Base-by-base conservation (phyloP, 2,797 vertebrate genomes). In the Melanotaenia maccullochi region DNA sequence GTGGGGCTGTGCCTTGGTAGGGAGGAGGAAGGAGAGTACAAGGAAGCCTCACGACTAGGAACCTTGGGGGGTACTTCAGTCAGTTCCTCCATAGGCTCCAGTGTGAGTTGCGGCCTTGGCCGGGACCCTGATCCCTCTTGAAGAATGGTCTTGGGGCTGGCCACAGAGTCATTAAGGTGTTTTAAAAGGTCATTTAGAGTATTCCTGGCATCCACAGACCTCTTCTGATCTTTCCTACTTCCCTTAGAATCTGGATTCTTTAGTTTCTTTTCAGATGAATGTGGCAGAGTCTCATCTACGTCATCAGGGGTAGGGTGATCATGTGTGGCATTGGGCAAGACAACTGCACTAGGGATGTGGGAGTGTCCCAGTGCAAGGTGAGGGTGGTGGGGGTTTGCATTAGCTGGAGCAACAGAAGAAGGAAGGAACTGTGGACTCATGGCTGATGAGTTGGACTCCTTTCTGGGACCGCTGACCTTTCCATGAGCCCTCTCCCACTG, bases 161-260 rank as follows among this genome's bases (percentile, higher is more conserved):
- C 94, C 75, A 92, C 92, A 60, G 90, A 89, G 89, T 99, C 97
- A 82, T 96, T 99, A 55, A 99, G 95, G 88, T 99, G 98, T 92
- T 99, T 99, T 89, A 99, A 94, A 79, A 99, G 96, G 87, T 99
- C 97, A 32, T 99, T 99, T 68, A 99, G 91, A 3, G 97, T 99
- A 78, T 99, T 99, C 87, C 97, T 96, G 73, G 98, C 97, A 82
- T 99, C 98, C 75, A 99, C 96, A n/a, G 97, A 97, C 60, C 96
- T 93, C 79, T 96, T 95, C 79, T 96, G 97, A 11, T 99, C 97
- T 87, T 96, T 97, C 72, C 95, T 96, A 86, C 95, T 93, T 35
- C 96, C 95, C 18, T 95, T 93, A 70, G 95, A 94, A 33, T 99
- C 97, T 0, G 92, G 63, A 52, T 95, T 96, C 54, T 96, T 96